Conservation (phyloP, 2,113 vertebrate genomes). For the Astur gentilis region DNA sequence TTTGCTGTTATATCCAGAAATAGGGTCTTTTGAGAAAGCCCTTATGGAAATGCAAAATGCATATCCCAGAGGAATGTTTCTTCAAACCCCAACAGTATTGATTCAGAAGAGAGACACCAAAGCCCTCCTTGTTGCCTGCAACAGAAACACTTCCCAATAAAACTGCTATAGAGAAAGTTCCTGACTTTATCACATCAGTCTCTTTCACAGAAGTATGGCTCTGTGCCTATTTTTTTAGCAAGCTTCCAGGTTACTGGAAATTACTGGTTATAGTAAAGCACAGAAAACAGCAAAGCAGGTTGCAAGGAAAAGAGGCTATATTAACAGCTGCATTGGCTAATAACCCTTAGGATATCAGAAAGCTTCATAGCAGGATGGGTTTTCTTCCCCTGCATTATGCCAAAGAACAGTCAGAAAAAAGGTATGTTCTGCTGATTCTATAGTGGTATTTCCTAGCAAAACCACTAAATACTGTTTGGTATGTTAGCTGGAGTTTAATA, state of each 20-base stretch:
- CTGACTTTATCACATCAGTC: background rate
- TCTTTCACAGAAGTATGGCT: background rate
- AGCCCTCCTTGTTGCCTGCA: background rate
- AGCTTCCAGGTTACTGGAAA: background rate
- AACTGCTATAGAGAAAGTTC: background rate
- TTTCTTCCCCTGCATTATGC: background rate
- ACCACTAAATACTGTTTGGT: background rate
- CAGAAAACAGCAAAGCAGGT: background rate
- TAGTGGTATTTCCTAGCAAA: constrained; percentile 25
- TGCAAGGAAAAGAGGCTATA: background rate
- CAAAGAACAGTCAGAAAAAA: background rate
- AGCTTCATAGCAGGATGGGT: background rate
- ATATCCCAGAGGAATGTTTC: background rate
- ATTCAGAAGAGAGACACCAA: background rate
- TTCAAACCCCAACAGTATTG: background rate
- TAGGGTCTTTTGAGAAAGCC: background rate
- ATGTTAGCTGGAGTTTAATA: background rate
- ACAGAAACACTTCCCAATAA: background rate
- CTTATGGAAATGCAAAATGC: background rate
- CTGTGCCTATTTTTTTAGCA: background rate
- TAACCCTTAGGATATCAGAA: background rate
- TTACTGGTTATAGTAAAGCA: background rate
- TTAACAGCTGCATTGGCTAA: background rate
- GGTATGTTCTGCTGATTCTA: background rate
- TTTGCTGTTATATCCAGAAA: background rate